Evolutionary conservation across 2,797 vertebrate genomes (phyloP).

Genomic region (Peromyscus melanophrys): DNA sequence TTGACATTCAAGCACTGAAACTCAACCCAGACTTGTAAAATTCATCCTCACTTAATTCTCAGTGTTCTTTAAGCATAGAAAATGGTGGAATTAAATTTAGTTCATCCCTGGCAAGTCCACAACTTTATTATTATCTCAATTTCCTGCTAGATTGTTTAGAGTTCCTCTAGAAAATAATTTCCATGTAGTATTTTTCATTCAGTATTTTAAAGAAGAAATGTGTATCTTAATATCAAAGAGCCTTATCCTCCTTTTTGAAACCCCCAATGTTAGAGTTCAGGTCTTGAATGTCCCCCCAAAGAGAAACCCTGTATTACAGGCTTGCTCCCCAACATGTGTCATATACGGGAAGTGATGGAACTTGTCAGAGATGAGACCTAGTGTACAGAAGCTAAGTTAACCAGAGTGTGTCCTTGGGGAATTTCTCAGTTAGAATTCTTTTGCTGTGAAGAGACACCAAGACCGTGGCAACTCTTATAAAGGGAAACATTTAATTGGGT

Average conservation of each 20-base stretch:
- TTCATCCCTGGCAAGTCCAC: neutral
- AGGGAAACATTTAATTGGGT: neutral
- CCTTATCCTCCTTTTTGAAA: neutral
- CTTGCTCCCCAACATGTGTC: neutral
- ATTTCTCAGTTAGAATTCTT: neutral
- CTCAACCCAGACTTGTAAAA: conserved; percentile 51
- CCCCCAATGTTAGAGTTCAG: neutral
- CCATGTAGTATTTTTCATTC: neutral
- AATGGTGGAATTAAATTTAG: conserved; percentile 41
- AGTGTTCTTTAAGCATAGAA: conserved; percentile 58
- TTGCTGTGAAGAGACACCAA: neutral
- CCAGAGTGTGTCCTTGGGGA: no score
- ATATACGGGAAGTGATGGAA: neutral
- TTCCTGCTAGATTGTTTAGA: neutral
- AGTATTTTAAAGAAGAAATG: conserved; percentile 25
- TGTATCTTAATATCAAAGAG: neutral
- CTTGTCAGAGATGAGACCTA: neutral
- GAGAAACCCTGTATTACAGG: neutral
- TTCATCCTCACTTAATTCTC: conserved; percentile 50
- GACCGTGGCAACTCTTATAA: neutral
- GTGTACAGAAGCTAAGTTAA: neutral
- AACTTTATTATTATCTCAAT: conserved; percentile 43
- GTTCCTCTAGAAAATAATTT: conserved; percentile 53
- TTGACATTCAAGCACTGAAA: neutral
- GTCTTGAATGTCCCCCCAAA: neutral